Evolutionary conservation across 2,888 invertebrate genomes (phyloP).

Genomic region (Thecophora atra): DNA sequence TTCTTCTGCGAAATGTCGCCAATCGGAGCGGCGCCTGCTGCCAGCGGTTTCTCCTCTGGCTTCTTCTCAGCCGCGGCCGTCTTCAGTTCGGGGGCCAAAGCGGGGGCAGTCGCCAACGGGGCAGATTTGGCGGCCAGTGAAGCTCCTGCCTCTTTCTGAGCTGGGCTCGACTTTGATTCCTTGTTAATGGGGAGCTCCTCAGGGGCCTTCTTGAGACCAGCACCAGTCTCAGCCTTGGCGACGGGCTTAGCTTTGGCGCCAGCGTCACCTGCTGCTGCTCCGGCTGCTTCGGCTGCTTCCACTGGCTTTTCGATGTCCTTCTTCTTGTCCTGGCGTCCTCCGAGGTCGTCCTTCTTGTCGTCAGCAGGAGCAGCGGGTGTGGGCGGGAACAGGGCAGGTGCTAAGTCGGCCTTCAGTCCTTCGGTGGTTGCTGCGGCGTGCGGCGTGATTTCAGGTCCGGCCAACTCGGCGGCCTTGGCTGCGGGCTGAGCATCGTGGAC

Average conservation of each 20-base stretch:
- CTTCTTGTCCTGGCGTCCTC: constrained; percentile 53
- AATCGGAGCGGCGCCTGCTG: constrained; percentile 50
- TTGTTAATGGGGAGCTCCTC: not conserved
- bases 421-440: not conserved
- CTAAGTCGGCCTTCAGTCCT: constrained; percentile 37
- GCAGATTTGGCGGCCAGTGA: constrained; percentile 42
- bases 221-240: constrained; percentile 35
- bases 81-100: constrained; percentile 46
- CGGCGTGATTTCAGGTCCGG: constrained; percentile 36
- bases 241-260: constrained; percentile 37
- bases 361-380: constrained; percentile 37
- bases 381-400: constrained; percentile 35
- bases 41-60: constrained; percentile 37
- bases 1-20: constrained; percentile 31
- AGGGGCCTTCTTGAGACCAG: constrained; percentile 4
- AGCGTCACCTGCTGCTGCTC: constrained; percentile 33
- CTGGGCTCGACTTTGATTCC: not conserved
- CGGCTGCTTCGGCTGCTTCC: constrained; percentile 35
- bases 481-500: constrained; percentile 41
- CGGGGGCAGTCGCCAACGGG: constrained; percentile 38
- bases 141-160: constrained; percentile 27
- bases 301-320: constrained; percentile 42
- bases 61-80: constrained; percentile 42
- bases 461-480: constrained; percentile 46
- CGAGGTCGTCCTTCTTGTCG: constrained; percentile 44